Evolutionary conservation across 2,797 vertebrate genomes (phyloP).

Genomic region (Anomalospiza imberbis): DNA sequence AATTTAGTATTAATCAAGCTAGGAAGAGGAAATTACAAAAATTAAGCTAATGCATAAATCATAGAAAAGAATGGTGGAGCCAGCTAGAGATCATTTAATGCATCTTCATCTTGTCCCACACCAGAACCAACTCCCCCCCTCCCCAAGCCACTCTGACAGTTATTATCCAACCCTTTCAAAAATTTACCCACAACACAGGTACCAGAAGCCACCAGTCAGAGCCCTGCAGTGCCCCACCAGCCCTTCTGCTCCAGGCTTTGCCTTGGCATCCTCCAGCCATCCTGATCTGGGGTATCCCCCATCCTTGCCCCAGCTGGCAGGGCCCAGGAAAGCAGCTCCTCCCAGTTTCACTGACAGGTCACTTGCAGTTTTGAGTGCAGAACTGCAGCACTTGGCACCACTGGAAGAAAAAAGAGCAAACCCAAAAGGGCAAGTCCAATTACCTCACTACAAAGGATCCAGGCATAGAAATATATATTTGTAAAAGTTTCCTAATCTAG

Average conservation of each 20-base stretch:
- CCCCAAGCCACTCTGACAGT: neutral
- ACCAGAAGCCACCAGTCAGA: neutral
- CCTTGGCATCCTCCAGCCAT: neutral
- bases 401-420: neutral
- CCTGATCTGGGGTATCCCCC: neutral
- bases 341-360: accelerated
- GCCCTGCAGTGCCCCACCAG: neutral
- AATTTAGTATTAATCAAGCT: constrained; percentile 57
- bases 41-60: constrained; percentile 36
- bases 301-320: neutral
- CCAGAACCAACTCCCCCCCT: neutral
- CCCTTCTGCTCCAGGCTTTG: neutral
- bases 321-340: neutral
- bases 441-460: neutral
- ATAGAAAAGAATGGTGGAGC: constrained; percentile 2
- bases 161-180: neutral
- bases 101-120: neutral
- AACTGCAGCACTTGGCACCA: neutral
- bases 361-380: neutral
- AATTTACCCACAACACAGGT: neutral
- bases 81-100: neutral
- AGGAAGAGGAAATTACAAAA: constrained; percentile 40
- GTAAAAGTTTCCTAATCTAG: neutral
- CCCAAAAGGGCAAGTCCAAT: neutral
- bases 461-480: neutral